Evolutionary conservation across 2,888 invertebrate species (phyloP).

Genomic region (Cheilosia scutellata): DNA sequence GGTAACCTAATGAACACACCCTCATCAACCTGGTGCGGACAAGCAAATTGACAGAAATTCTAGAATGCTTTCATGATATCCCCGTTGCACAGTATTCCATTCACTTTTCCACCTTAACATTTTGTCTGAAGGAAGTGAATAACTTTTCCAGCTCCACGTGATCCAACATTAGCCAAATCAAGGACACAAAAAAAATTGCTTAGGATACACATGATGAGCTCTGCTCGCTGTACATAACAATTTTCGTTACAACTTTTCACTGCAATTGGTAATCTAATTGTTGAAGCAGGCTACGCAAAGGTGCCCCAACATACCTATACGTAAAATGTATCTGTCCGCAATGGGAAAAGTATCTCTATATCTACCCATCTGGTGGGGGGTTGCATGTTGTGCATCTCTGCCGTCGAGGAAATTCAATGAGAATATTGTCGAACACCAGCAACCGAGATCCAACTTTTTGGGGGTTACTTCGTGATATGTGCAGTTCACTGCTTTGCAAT

Average conservation of each 20-base stretch:
- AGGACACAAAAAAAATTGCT: slow-evolving; percentile 15
- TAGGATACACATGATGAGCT: slow-evolving; percentile 50
- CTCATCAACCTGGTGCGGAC: too few relatives aligned
- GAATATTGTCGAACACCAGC: not conserved
- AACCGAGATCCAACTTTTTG: slow-evolving; percentile 50
- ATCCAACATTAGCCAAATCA: slow-evolving; percentile 24
- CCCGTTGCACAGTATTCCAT: not conserved
- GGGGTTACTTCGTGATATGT: slow-evolving; percentile 68
- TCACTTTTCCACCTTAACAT: slow-evolving; percentile 8
- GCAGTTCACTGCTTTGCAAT: slow-evolving; percentile 72
- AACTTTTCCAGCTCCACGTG: slow-evolving; percentile 45
- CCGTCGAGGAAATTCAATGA: slow-evolving; percentile 34
- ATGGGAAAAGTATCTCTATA: not conserved
- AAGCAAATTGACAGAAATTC: not conserved
- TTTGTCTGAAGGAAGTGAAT: slow-evolving; percentile 9
- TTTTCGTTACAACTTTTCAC: slow-evolving; percentile 52
- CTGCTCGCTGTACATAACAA: slow-evolving; percentile 51
- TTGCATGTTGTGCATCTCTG: not conserved
- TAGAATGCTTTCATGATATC: too few relatives aligned
- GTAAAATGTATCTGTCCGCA: not conserved
- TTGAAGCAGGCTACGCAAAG: slow-evolving; percentile 48
- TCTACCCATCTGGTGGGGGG: not conserved
- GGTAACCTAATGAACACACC: too few relatives aligned
- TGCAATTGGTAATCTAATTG: slow-evolving; percentile 73
- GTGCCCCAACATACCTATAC: slow-evolving; percentile 19